These are phyloP conservation scores for Anadara kagoshimensis DNA, from an alignment of 1,140 invertebrate species.

Conservation along the genomic window DNA sequence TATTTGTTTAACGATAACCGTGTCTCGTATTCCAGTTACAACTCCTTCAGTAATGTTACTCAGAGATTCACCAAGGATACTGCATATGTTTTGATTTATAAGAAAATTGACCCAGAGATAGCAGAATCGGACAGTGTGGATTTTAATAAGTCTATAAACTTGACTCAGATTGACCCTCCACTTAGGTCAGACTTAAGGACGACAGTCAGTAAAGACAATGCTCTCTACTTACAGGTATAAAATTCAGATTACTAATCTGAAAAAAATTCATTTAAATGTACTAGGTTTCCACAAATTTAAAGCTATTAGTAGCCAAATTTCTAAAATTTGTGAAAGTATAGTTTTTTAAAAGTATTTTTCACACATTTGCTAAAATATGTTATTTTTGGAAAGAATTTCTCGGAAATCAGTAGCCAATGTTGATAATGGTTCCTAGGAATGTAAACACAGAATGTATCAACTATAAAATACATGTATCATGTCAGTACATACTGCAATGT, in stretches of 20 bases:
- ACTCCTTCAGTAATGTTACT: slow-evolving; percentile 79
- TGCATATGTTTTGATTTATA: slow-evolving; percentile 88
- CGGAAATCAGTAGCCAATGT: too few species aligned
- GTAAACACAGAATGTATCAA: too few species aligned
- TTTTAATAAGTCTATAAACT: slow-evolving; percentile 41
- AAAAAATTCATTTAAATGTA: not conserved
- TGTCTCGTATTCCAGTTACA: slow-evolving; percentile 79
- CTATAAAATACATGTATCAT: too few species aligned
- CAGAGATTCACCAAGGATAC: slow-evolving; percentile 81
- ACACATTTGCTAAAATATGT: too few species aligned
- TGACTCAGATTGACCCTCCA: slow-evolving; percentile 44
- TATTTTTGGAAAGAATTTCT: too few species aligned
- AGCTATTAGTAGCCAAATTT: too few species aligned
- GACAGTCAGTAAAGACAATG: slow-evolving; percentile 75
- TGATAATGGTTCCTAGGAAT: not conserved
- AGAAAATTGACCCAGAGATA: slow-evolving; percentile 59
- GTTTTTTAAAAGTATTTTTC: too few species aligned
- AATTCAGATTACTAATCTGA: too few species aligned
- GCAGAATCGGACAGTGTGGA: slow-evolving; percentile 24
- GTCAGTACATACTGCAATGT: too few species aligned
- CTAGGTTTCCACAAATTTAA: not conserved
- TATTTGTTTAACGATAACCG: slow-evolving; percentile 87
- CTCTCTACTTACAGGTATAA: slow-evolving; percentile 67
- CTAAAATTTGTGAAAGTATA: too few species aligned
- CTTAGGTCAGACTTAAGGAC: slow-evolving; percentile 74